A percentile compares a stretch with the other conserved stretches of the same genome.
Evolutionary conservation across 2,888 invertebrate genomes (phyloP).

Genomic region (Beris chalybata): DNA sequence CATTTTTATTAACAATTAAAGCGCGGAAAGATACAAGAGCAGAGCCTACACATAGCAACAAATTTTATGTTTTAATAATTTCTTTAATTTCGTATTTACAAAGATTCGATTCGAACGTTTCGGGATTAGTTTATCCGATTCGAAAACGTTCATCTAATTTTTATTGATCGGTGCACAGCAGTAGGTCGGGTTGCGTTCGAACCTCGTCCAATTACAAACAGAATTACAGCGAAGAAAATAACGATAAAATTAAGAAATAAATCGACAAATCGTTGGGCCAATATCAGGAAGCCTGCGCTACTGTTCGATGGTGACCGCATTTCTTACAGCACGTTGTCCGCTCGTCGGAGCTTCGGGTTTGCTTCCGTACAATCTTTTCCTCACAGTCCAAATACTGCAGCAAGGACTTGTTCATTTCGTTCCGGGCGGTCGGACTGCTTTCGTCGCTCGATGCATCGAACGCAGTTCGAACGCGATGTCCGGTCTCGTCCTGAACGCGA

Average conservation of each 20-base stretch:
- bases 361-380: not conserved
- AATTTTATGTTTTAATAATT: not conserved
- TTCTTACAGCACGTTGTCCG: conserved; percentile 32
- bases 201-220: conserved; percentile 1
- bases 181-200: conserved; percentile 1
- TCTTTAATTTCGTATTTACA: conserved; percentile 2
- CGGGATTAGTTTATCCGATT: not conserved
- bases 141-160: conserved; percentile 6
- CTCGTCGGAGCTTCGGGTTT: not conserved
- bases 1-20: conserved; percentile 26
- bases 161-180: conserved; percentile 27
- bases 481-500: conserved; percentile 42
- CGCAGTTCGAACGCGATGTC: conserved; percentile 40
- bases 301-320: conserved; percentile 34
- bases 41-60: too few species aligned
- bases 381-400: conserved; percentile 17
- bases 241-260: not conserved
- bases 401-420: not conserved
- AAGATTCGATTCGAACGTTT: not conserved
- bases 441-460: conserved; percentile 39
- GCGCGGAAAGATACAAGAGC: not conserved
- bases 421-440: not conserved
- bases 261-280: conserved; percentile 19
- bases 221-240: not conserved
- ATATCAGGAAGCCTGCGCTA: conserved; percentile 6